Base-by-base conservation (phyloP, 2,888 invertebrate genomes). In the Aradus depressus region DNA sequence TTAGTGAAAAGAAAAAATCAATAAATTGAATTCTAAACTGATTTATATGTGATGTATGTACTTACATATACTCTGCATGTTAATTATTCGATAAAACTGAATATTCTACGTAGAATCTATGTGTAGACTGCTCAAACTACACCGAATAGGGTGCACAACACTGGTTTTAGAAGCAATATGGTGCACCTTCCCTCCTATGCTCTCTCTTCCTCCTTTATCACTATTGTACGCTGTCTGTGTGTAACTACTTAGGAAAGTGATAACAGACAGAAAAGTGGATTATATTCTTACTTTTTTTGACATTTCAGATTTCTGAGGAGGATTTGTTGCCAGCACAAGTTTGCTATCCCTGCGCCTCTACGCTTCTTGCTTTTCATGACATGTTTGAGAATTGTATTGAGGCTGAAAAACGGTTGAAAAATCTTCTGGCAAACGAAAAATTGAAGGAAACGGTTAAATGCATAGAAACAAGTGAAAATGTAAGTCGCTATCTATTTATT, bases 261-360 rank as follows among this genome's bases (percentile, higher is more conserved):
- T 34, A 10, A 37, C 4, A 51, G 4, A 49, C 16, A 38, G 31
- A 38, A 1, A 23, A 51, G 8, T 25, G 12, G 2, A 19, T 2
- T 3, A 10, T 44, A 10, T 6, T 23, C 44, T 32, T 3, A 39
- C 41, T 22, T 48, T 53, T 37, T 26, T 37, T 37, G 23, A 21
- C 22, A 44, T 61, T 54, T 2, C 63, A 78, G 77, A 70, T 79
- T n/a, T 61, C 65, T 0, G 62, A 66, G 54, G 61, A 61, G 1
- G 80, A 81, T 60, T 64, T 62, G 10, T 65, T 81, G 53, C 80
- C 81, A 0, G 64, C 70, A 39, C 72, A 75, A 58, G 68, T 80
- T 57, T 83, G 83, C 67, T 75, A 73, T 64, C 75, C 75, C 56
- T 83, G 83, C 63, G 74, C 75, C 1, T 74, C 74, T 54, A 77